Evolutionary conservation across 2,797 vertebrate species (phyloP).

Genomic region (Liasis olivaceus): DNA sequence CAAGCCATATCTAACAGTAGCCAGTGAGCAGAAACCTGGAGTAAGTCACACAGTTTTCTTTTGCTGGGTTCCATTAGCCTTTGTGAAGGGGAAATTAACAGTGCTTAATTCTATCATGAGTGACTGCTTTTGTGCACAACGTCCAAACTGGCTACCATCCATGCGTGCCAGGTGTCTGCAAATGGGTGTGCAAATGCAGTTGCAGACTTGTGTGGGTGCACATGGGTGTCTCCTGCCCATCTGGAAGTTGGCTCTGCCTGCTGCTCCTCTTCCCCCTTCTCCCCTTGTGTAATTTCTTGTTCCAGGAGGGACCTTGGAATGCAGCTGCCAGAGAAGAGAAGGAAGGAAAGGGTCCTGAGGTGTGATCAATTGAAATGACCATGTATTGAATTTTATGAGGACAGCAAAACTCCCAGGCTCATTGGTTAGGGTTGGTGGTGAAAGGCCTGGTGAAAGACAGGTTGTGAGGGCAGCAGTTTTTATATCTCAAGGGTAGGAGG

Average conservation of each 20-base stretch:
- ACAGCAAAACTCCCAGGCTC: background rate
- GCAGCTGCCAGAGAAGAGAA: background rate
- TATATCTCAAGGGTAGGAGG: background rate
- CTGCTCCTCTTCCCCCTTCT: background rate
- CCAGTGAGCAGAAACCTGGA: background rate
- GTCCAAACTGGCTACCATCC: background rate
- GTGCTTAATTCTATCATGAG: background rate
- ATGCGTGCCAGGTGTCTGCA: background rate
- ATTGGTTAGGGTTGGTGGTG: too few species aligned
- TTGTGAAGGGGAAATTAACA: background rate
- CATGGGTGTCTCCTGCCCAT: background rate
- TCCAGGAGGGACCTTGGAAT: background rate
- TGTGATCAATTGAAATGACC: background rate
- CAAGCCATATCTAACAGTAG: background rate
- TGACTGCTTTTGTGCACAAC: background rate
- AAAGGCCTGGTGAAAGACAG: background rate
- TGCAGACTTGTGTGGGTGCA: background rate
- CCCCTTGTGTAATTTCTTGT: background rate
- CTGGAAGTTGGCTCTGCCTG: background rate
- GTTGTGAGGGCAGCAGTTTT: background rate
- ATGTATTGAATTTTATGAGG: background rate
- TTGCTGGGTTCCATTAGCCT: background rate
- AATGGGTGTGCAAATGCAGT: too few species aligned
- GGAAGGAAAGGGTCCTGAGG: background rate
- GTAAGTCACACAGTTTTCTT: background rate